These are phyloP conservation scores for Apoderus coryli DNA, from an alignment of 2,888 invertebrate species.

Conservation along the genomic window DNA sequence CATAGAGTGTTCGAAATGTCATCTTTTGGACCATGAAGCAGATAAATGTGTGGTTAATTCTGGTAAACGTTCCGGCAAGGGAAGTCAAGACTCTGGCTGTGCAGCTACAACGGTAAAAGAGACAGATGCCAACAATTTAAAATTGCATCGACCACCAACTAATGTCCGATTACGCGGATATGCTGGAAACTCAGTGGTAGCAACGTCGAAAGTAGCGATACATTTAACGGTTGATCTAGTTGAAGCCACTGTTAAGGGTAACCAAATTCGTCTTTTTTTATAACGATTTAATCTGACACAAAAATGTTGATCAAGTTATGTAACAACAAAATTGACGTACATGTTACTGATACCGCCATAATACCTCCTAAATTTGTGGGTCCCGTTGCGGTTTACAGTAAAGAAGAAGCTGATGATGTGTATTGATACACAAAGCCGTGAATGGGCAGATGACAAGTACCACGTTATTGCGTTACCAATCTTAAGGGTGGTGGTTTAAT, in stretches of 20 bases:
- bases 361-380: constrained; percentile 12
- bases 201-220: constrained; percentile 7
- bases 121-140: constrained; percentile 7
- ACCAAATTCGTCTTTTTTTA: constrained; percentile 12
- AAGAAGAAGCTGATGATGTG: constrained; percentile 5
- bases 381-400: constrained; percentile 7
- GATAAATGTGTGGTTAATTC: constrained; percentile 6
- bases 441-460: constrained; percentile 8
- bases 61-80: constrained; percentile 6
- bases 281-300: too few species aligned
- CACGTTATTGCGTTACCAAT: constrained; percentile 10
- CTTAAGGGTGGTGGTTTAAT: constrained; percentile 5
- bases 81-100: constrained; percentile 14
- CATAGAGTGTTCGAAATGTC: constrained; percentile 10
- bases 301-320: constrained; percentile 2
- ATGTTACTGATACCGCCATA: constrained; percentile 9
- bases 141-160: constrained; percentile 5
- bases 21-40: constrained; percentile 13
- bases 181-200: constrained; percentile 9
- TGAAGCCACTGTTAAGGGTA: constrained; percentile 9
- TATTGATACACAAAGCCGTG: constrained; percentile 11
- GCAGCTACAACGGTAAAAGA: constrained; percentile 12
- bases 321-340: constrained; percentile 9
- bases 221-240: constrained; percentile 13
- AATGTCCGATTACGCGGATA: constrained; percentile 10